phyloP scores from a whole-genome alignment of 2,797 vertebrate species.

The Sebastes paucispinis region DNA sequence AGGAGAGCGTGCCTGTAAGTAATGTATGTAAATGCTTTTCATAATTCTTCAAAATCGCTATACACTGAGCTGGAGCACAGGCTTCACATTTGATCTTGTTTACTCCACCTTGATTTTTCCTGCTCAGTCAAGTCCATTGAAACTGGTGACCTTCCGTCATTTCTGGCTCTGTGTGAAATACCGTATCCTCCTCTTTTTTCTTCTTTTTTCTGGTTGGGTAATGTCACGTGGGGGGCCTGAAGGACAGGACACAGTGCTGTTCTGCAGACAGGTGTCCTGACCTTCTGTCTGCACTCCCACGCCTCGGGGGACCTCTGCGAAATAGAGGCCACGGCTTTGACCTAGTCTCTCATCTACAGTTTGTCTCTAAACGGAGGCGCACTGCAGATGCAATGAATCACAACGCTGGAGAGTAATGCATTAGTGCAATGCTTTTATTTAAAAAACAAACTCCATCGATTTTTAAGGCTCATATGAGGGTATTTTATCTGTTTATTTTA shows the following conservation, averaged over 20 bases:
- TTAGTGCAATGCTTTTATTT: conserved; percentile 1
- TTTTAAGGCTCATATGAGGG: background rate
- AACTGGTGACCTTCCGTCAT: conserved; percentile 32
- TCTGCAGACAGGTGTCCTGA: conserved; percentile 75
- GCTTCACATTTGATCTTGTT: background rate
- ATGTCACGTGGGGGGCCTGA: conserved; percentile 53
- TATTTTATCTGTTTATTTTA: conserved; percentile 1
- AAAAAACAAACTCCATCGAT: background rate
- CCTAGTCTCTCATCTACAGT: conserved; percentile 64
- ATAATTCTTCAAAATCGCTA: background rate
- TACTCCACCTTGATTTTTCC: background rate
- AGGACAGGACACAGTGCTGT: conserved; percentile 68
- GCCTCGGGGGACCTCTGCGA: conserved; percentile 65
- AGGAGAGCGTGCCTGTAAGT: background rate
- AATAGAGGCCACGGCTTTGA: conserved; percentile 78
- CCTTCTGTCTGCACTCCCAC: conserved; percentile 68
- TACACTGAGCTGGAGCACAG: background rate
- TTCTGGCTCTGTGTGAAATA: conserved; percentile 29
- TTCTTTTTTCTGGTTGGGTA: conserved; percentile 17
- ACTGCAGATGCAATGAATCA: conserved; percentile 63
- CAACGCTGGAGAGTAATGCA: conserved; percentile 17
- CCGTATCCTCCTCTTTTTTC: background rate
- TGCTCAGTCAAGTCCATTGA: conserved; percentile 7
- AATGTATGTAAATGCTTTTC: background rate
- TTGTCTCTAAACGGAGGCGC: conserved; percentile 63